A percentile compares a stretch with the other conserved stretches of the same genome.
Conservation (phyloP, 2,888 invertebrate genomes). For the Cataglyphis rosenhaueri region DNA sequence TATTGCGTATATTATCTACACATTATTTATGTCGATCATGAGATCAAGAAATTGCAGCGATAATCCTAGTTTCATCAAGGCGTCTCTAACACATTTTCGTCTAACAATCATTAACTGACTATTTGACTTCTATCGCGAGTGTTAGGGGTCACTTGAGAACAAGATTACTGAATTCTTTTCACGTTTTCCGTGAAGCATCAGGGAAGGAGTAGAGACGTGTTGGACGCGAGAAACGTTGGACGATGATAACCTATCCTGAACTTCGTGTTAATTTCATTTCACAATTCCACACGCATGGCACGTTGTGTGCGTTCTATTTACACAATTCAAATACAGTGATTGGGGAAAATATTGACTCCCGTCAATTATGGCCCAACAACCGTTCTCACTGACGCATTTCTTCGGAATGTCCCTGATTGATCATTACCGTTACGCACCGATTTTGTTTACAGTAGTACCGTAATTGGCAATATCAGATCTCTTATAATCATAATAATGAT, state of each 20-base stretch:
- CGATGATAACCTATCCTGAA: constrained; percentile 69
- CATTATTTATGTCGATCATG: constrained; percentile 1
- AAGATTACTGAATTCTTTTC: constrained; percentile 47
- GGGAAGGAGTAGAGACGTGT: constrained; percentile 17
- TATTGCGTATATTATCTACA: neutral
- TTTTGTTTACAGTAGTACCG: constrained; percentile 16
- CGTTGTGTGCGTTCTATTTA: constrained; percentile 50
- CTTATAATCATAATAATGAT: neutral
- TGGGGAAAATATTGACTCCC: constrained; percentile 51
- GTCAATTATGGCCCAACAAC: neutral
- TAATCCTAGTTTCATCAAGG: neutral
- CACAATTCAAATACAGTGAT: constrained; percentile 13
- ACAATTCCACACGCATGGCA: constrained; percentile 47
- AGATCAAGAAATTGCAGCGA: neutral
- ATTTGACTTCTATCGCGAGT: neutral
- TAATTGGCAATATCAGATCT: constrained; percentile 3
- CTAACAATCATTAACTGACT: neutral
- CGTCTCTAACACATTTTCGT: neutral
- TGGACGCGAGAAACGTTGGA: constrained; percentile 41
- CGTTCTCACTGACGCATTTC: constrained; percentile 12
- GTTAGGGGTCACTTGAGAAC: constrained; percentile 9
- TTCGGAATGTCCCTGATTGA: constrained; percentile 23
- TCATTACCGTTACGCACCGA: constrained; percentile 17
- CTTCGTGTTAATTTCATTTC: constrained; percentile 65
- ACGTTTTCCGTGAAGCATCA: constrained; percentile 3